Evolutionary conservation across 2,888 invertebrate genomes (phyloP), one percentile per base, ranked within the genome.

Genomic region (Mylabris sibirica): DNA sequence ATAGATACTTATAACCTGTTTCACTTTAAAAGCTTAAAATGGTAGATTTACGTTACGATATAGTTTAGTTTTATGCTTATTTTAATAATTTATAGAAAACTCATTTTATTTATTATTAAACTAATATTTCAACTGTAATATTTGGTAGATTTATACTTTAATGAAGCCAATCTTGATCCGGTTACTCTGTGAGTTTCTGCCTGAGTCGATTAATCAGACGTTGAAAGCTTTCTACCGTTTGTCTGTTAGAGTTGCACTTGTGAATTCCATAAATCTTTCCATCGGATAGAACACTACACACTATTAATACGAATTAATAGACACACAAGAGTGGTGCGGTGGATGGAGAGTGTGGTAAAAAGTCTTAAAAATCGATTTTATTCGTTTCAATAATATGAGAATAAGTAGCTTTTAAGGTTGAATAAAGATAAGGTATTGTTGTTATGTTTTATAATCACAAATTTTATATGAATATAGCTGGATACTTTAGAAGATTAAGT

Each of bases 81-180:
- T 38, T n/a, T n/a, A n/a, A n/a, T n/a, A n/a, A n/a, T n/a, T n/a
- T n/a, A n/a, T n/a, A n/a, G n/a, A n/a, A n/a, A n/a, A n/a, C n/a
- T n/a, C n/a, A n/a, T n/a, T n/a, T n/a, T n/a, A n/a, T n/a, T n/a
- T n/a, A n/a, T n/a, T n/a, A n/a, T n/a, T n/a, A n/a, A n/a, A n/a
- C n/a, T n/a, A n/a, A n/a, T n/a, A n/a, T n/a, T n/a, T n/a, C n/a
- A n/a, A n/a, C 9, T 8, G 14, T 11, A n/a, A 38, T 35, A 44
- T 63, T 44, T 44, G n/a, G 64, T 67, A 60, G 62, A 30, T 30
- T 65, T 70, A 63, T 63, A 60, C 64, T 62, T 64, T 70, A 70
- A 70, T 65, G 67, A 70, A 65, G 64, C 70, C 67, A 70, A 70
- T 70, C 67, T 65, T 70, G 67, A 67, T 70, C 63, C 67, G 67